Percentiles rank a stretch among this genome's conserved stretches.
Conservation (phyloP, 2,797 vertebrate species). For the Crenichthys baileyi region DNA sequence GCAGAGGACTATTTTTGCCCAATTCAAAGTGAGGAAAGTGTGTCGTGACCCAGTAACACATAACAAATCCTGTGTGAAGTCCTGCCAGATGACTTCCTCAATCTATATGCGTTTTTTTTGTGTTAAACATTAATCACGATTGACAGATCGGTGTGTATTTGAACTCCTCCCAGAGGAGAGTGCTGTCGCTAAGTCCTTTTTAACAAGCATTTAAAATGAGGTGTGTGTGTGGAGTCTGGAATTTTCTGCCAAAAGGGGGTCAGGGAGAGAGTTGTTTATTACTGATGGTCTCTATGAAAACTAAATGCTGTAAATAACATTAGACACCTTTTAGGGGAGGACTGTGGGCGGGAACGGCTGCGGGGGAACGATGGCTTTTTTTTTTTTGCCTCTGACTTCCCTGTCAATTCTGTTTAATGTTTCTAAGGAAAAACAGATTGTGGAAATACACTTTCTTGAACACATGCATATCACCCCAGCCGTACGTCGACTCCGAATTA, state of each 20-base stretch:
- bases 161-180: slow-evolving; percentile 70
- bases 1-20: slow-evolving; percentile 75
- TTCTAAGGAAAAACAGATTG: slow-evolving; percentile 55
- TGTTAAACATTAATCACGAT: slow-evolving; percentile 67
- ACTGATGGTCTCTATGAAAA: slow-evolving; percentile 60
- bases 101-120: slow-evolving; percentile 51
- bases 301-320: slow-evolving; percentile 64
- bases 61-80: slow-evolving; percentile 73
- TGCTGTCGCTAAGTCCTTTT: slow-evolving; percentile 63
- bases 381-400: slow-evolving; percentile 37
- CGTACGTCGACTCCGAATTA: slow-evolving; percentile 56
- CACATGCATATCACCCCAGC: slow-evolving; percentile 52
- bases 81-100: slow-evolving; percentile 63
- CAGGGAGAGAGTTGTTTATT: slow-evolving; percentile 66
- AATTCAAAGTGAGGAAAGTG: slow-evolving; percentile 76
- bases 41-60: slow-evolving; percentile 80
- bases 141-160: slow-evolving; percentile 69
- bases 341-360: background rate
- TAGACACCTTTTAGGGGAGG: slow-evolving; percentile 31
- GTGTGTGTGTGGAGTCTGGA: slow-evolving; percentile 48
- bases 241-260: slow-evolving; percentile 60
- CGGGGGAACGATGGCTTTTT: background rate
- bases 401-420: slow-evolving; percentile 61
- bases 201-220: slow-evolving; percentile 67
- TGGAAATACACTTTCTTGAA: slow-evolving; percentile 46